Base-by-base conservation (phyloP, 2,113 vertebrate species). In the Phalacrocorax brasilianus region DNA sequence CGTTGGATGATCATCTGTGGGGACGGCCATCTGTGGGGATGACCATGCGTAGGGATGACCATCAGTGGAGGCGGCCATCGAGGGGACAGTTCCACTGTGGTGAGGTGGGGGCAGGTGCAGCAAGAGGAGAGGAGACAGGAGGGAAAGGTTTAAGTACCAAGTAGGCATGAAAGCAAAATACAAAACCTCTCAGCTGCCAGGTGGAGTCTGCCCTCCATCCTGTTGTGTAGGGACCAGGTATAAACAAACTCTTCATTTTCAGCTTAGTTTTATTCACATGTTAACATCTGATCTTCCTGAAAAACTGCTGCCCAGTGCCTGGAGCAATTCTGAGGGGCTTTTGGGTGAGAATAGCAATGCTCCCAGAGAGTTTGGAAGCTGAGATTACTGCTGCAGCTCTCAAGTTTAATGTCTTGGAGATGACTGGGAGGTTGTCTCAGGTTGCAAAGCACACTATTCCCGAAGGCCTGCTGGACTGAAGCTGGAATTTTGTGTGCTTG, bases 391-490 rank as follows among this genome's bases (percentile, higher is more conserved):
- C 45, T 33, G 7, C 9, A 10, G 32, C 53, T 13, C 45, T 75
- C 22, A 15, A 30, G n/a, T 23, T 49, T 14, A 3, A 9, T 13
- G 42, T 49, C 56, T 45, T 53, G 38, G 76, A 42, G 76, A 5
- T 22, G 73, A 14, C 18, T 5, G 18, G 49, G 61, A 55, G 53
- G 28, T 12, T 45, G 27, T 23, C 47, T 22, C 16, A 3, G 9
- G 56, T 9, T 35, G 76, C 35, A 59, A 21, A 62, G 72, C 2
- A 2, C 15, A 18, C 10, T 23, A 42, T 71, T 58, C 79, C 49
- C 2, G 0, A 5, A 12, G 26, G 20, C 22, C 19, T 27, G 18
- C 45, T 13, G 47, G 27, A 7, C 7, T 8, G 23, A 33, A 50
- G 35, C 28, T 56, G 5, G 0, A 2, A 21, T n/a, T 33, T 30